Conservation (phyloP, 2,888 invertebrate genomes). For the Mystacides longicornis region DNA sequence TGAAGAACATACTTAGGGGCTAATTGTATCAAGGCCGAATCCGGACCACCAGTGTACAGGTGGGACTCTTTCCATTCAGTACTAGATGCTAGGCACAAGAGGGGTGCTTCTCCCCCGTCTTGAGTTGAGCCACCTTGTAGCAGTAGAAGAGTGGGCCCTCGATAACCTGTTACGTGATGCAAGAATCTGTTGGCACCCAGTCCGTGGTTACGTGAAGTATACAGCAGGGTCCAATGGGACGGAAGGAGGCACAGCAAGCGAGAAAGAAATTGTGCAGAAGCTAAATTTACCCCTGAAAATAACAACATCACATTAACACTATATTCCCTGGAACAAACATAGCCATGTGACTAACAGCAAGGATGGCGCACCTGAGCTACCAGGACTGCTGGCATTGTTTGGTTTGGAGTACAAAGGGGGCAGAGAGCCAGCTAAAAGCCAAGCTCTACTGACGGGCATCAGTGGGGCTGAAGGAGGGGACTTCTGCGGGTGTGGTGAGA, state of each 20-base stretch:
- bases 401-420: slow-evolving; percentile 52
- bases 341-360: neutral
- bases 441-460: slow-evolving; percentile 59
- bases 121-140: slow-evolving; percentile 41
- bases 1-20: slow-evolving; percentile 54
- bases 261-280: slow-evolving; percentile 51
- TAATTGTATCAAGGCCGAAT: slow-evolving; percentile 69
- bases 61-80: slow-evolving; percentile 82
- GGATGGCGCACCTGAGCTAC: slow-evolving; percentile 27
- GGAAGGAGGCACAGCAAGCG: slow-evolving; percentile 60
- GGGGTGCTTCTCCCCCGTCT: slow-evolving; percentile 37
- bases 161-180: slow-evolving; percentile 78
- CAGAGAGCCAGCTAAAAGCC: slow-evolving; percentile 61
- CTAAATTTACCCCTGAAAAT: slow-evolving; percentile 20
- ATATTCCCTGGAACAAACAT: neutral
- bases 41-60: slow-evolving; percentile 77
- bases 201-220: slow-evolving; percentile 79
- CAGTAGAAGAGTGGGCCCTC: slow-evolving; percentile 58
- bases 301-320: too few species aligned
- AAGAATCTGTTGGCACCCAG: slow-evolving; percentile 82
- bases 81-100: slow-evolving; percentile 68
- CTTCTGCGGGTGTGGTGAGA: slow-evolving; percentile 25
- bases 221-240: slow-evolving; percentile 79
- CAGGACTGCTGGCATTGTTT: slow-evolving; percentile 28
- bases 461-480: slow-evolving; percentile 34